These are phyloP conservation scores for Zapornia atra DNA, from an alignment of 2,113 vertebrate species.

Conservation along the genomic window DNA sequence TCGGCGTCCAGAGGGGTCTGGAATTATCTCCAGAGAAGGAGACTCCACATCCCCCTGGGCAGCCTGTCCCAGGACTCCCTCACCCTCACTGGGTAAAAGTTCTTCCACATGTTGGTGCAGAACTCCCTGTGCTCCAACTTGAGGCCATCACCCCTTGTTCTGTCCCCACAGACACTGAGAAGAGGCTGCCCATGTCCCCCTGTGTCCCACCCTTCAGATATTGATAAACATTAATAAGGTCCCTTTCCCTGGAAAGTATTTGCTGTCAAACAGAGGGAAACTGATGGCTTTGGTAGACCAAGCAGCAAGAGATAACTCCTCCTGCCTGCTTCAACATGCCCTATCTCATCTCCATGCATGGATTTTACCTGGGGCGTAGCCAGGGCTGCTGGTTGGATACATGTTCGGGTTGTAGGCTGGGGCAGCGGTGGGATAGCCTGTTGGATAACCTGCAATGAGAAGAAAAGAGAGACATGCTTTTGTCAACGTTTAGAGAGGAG, in stretches of 20 bases:
- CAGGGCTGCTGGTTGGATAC: slow-evolving; percentile 94
- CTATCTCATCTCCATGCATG: accelerated
- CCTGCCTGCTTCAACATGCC: not conserved
- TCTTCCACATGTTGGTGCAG: no score
- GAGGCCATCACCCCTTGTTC: no score
- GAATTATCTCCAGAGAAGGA: no score
- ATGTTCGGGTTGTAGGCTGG: slow-evolving; percentile 95
- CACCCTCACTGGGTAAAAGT: no score
- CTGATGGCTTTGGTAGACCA: not conserved
- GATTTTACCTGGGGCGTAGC: slow-evolving; percentile 91
- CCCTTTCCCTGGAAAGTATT: not conserved
- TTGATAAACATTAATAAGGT: no score
- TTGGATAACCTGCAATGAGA: slow-evolving; percentile 88
- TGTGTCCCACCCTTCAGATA: no score
- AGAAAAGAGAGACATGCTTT: not conserved
- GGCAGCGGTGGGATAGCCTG: slow-evolving; percentile 91
- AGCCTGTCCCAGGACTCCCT: no score
- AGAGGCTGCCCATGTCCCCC: no score
- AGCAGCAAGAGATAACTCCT: not conserved
- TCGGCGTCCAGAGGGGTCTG: no score
- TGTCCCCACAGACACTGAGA: no score
- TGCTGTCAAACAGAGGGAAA: not conserved
- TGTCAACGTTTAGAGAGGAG: not conserved
- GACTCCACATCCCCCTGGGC: no score
- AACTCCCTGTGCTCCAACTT: no score